Evolutionary conservation across 2,797 vertebrate genomes (phyloP).

Genomic region (Hirundo rustica): DNA sequence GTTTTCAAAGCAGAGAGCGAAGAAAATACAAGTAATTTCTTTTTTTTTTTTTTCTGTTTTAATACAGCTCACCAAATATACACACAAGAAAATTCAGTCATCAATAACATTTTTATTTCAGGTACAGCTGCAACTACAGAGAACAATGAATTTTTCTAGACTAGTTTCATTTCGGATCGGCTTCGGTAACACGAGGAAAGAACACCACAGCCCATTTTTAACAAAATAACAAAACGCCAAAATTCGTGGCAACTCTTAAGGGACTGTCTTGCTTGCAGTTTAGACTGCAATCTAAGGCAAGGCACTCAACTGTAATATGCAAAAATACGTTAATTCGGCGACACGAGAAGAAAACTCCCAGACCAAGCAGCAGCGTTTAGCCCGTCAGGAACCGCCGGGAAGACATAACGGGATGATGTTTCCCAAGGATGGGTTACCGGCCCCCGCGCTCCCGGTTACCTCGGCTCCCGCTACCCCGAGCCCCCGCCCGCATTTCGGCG

Average conservation of each 20-base stretch:
- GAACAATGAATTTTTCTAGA: conserved; percentile 82
- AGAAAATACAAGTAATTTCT: conserved; percentile 99
- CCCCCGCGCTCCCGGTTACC: background rate
- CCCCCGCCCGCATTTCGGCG: background rate
- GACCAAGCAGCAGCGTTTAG: conserved; percentile 25
- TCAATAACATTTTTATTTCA: conserved; percentile 90
- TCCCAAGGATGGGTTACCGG: background rate
- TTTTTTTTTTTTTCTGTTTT: conserved; percentile 85
- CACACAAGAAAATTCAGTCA: conserved; percentile 89
- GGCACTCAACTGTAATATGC: conserved; percentile 52
- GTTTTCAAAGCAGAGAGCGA: conserved; percentile 93
- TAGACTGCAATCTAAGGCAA: conserved; percentile 66
- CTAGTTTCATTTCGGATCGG: conserved; percentile 74
- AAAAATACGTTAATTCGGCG: conserved; percentile 56
- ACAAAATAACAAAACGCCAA: conserved; percentile 70
- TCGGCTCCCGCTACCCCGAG: background rate
- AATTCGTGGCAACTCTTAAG: conserved; percentile 70
- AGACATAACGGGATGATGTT: background rate
- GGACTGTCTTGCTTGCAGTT: conserved; percentile 58
- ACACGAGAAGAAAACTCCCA: background rate
- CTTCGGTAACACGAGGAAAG: conserved; percentile 68
- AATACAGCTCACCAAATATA: conserved; percentile 87
- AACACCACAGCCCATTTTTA: conserved; percentile 66
- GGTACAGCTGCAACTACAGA: conserved; percentile 85
- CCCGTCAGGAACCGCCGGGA: conserved; percentile 39